A percentile compares a stretch with the other conserved stretches of the same genome.
Conservation (phyloP, 2,113 vertebrate species). For the Neopipo cinnamomea region DNA sequence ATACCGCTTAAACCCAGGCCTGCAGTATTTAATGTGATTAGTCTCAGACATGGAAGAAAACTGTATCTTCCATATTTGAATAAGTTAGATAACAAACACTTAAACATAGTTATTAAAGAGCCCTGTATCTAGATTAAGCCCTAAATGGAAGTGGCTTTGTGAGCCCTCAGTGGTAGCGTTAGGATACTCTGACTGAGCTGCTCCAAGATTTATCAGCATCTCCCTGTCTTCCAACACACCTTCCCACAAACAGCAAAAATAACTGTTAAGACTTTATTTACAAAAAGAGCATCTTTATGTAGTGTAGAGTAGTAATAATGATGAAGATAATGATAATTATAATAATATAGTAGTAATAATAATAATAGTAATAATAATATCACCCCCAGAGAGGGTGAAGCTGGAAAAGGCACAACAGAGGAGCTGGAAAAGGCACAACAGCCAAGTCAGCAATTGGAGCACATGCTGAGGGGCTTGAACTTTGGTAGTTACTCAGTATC, state of each 20-base stretch:
- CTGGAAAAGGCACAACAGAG: not conserved
- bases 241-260: not conserved
- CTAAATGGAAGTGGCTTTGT: not conserved
- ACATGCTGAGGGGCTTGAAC: fast-evolving
- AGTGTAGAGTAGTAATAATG: fast-evolving
- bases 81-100: not conserved
- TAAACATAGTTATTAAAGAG: not conserved
- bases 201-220: not conserved
- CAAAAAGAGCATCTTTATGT: not conserved
- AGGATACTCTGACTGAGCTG: not conserved
- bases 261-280: not conserved
- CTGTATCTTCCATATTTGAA: not conserved
- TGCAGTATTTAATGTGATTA: not conserved
- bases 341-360: no score
- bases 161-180: fast-evolving
- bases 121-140: not conserved
- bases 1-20: not conserved
- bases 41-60: not conserved
- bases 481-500: not conserved
- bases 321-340: not conserved
- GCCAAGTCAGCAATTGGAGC: not conserved
- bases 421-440: not conserved
- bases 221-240: not conserved
- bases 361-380: not conserved
- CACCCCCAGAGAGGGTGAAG: not conserved